These are phyloP conservation scores for Buphagus erythrorhynchus DNA, from an alignment of 2,797 vertebrate genomes.

Conservation along the genomic window DNA sequence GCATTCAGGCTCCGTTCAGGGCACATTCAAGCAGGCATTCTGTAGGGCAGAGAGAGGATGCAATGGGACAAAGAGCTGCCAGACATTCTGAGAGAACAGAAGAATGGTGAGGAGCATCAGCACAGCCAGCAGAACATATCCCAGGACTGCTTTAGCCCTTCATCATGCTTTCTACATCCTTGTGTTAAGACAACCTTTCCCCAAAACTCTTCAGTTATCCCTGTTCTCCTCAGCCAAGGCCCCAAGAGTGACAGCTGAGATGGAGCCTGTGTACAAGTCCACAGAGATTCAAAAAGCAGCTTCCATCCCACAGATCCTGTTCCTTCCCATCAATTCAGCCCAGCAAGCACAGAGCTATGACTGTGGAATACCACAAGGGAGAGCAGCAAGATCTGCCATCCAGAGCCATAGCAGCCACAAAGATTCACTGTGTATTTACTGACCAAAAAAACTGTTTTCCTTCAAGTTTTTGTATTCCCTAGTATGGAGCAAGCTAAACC, in stretches of 20 bases:
- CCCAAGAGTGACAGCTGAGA: background rate
- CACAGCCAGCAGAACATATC: background rate
- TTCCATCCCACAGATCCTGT: background rate
- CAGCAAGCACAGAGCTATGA: background rate
- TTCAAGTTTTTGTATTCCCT: background rate
- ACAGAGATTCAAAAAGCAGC: too few relatives aligned
- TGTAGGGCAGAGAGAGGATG: background rate
- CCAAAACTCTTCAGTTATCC: background rate
- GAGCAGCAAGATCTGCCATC: background rate
- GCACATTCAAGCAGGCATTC: background rate
- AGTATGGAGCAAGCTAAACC: background rate
- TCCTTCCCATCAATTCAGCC: background rate
- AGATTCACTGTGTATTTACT: background rate
- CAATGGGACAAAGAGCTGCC: background rate
- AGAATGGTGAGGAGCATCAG: background rate
- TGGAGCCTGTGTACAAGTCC: accelerated
- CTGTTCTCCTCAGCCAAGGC: background rate
- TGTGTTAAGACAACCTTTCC: background rate
- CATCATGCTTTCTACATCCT: background rate
- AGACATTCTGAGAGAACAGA: background rate
- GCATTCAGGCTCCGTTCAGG: background rate
- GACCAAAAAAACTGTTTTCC: background rate
- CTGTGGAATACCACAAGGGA: background rate
- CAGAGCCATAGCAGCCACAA: background rate
- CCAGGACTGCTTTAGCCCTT: background rate